phyloP scores from a whole-genome alignment of 2,797 vertebrate genomes.

The Siniperca scherzeri region DNA sequence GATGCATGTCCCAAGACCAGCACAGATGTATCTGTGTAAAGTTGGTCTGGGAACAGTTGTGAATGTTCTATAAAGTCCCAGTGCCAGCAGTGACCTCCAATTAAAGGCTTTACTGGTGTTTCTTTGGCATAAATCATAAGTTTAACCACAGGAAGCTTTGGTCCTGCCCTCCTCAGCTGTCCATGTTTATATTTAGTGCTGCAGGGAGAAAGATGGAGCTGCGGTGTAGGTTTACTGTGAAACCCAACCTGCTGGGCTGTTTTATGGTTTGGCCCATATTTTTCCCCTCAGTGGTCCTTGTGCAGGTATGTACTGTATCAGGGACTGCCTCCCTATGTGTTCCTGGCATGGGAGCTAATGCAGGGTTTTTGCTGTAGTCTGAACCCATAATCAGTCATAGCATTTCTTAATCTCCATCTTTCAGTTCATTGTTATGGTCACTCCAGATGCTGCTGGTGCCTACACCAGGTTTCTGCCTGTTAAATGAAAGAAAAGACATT shows the following conservation, averaged over 20 bases:
- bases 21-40: constrained; percentile 50
- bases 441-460: constrained; percentile 5
- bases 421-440: constrained; percentile 29
- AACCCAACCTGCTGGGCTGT: constrained; percentile 64
- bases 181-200: constrained; percentile 84
- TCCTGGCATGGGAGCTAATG: constrained; percentile 6
- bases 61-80: constrained; percentile 58
- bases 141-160: constrained; percentile 68
- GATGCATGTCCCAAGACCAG: constrained; percentile 1
- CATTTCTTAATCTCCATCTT: constrained; percentile 48
- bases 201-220: constrained; percentile 61
- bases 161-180: constrained; percentile 79
- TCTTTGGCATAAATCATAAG: constrained; percentile 75
- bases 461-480: background rate
- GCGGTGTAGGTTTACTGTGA: constrained; percentile 68
- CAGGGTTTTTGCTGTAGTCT: constrained; percentile 39
- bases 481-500: background rate
- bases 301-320: constrained; percentile 39
- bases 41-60: constrained; percentile 46
- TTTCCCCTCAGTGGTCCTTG: constrained; percentile 12
- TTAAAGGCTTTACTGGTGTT: constrained; percentile 73
- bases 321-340: constrained; percentile 13
- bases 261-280: constrained; percentile 44
- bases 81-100: constrained; percentile 58
- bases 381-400: constrained; percentile 31